Base-by-base conservation (phyloP, 2,888 invertebrate genomes). In the Syrphus vitripennis region DNA sequence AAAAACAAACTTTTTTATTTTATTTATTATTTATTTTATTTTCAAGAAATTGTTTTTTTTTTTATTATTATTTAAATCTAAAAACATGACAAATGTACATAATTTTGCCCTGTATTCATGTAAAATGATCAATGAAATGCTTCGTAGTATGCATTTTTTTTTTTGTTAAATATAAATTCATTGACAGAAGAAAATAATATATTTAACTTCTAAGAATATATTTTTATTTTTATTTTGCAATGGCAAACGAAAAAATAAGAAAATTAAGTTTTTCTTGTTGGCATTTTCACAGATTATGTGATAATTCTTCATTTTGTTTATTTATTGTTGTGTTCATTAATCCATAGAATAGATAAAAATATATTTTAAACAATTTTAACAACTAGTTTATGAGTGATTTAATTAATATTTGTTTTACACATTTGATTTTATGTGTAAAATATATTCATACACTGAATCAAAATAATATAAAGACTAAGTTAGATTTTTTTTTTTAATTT, bases 101-200 rank as follows among this genome's bases (percentile, higher is more conserved):
- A 34, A 76, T 59, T 16, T 84, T 84, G 84, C 45, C 84, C 53
- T 76, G 84, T 55, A 75, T 76, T 76, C 76, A 72, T 84, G 76
- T 84, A 81, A 81, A 84, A 61, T 77, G 40, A 81, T 81, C 81
- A 81, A 77, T 76, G 84, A 81, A 81, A 84, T 81, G 48, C 71
- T 71, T 55, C 40, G 55, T 69, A 63, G 40, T 61, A 59, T 59
- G 34, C 37, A 34, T 59, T 55, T 42, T 4, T 65, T 24, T 37
- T 48, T 63, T 26, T 55, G 40, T 24, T 53, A 65, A 40, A 24
- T 63, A 31, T 74, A 42, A 53, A 69, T 42, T 53, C 40, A 48
- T 67, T 67, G 50, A 77, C 53, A 48, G 67, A 84, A 75, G 40
- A 75, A 61, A 83, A 67, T 72, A 67, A 79, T 63, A 55, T 61